phyloP scores from a whole-genome alignment of 2,113 vertebrate species.

The Phaethon lepturus region DNA sequence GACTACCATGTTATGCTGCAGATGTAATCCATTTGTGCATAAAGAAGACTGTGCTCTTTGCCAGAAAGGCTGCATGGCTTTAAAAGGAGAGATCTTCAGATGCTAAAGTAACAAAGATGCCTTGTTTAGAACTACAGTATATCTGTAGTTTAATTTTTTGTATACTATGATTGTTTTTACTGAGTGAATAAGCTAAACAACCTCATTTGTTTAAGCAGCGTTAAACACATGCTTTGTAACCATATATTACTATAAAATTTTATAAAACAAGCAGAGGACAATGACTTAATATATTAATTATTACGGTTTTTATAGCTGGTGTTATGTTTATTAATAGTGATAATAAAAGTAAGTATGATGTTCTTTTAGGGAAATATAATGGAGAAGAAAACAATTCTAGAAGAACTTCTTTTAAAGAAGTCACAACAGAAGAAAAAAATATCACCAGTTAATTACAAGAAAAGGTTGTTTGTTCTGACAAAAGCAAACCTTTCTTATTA shows the following conservation, averaged over 20 bases:
- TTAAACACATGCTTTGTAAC: background rate
- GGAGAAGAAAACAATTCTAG: conserved; percentile 67
- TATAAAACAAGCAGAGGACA: background rate
- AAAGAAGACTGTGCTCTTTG: background rate
- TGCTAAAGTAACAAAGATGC: background rate
- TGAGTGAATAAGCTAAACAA: background rate
- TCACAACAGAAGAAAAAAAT: conserved; percentile 79
- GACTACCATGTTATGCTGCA: background rate
- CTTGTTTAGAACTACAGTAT: background rate
- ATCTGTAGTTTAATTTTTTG: background rate
- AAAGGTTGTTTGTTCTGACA: conserved; percentile 69
- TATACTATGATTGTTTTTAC: background rate
- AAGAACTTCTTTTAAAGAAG: conserved; percentile 75
- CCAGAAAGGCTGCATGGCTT: background rate
- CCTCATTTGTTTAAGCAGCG: background rate
- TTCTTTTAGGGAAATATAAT: conserved; percentile 50
- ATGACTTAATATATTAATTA: background rate
- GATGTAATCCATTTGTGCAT: background rate
- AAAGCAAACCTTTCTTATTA: conserved; percentile 71
- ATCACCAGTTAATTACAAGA: conserved; percentile 73
- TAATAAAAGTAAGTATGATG: background rate
- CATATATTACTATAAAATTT: background rate
- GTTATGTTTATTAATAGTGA: background rate
- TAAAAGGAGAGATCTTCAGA: background rate
- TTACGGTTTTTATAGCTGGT: background rate